Percentiles rank a stretch among this genome's conserved stretches.
Evolutionary conservation across 2,797 vertebrate genomes (phyloP).

Genomic region (Neoniphon sammara): DNA sequence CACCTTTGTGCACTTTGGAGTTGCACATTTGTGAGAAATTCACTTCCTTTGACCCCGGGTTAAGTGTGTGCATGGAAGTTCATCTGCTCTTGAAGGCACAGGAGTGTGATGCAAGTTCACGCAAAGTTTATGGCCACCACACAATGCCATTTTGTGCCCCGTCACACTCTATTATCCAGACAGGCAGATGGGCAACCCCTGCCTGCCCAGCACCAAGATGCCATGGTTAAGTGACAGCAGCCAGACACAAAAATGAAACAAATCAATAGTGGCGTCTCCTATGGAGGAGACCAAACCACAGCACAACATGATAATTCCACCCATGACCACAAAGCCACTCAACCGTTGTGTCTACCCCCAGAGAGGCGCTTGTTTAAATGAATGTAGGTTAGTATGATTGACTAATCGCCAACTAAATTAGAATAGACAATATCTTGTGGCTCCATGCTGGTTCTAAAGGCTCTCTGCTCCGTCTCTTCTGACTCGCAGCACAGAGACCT

Average conservation of each 20-base stretch:
- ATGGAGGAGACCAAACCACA: conserved; percentile 65
- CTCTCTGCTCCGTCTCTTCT: conserved; percentile 30
- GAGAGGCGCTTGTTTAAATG: conserved; percentile 66
- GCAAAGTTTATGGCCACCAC: conserved; percentile 68
- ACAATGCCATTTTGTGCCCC: conserved; percentile 31
- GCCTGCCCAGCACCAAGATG: conserved; percentile 53
- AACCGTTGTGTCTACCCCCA: conserved; percentile 66
- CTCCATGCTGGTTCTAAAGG: conserved; percentile 48
- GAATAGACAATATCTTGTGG: conserved; percentile 73
- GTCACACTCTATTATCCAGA: conserved; percentile 50
- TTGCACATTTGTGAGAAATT: conserved; percentile 46
- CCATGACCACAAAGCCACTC: conserved; percentile 72
- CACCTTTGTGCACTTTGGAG: conserved; percentile 39
- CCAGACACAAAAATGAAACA: conserved; percentile 68
- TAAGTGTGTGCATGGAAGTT: conserved; percentile 47
- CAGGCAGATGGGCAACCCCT: conserved; percentile 66
- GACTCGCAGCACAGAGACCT: conserved; percentile 45
- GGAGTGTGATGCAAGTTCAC: conserved; percentile 65
- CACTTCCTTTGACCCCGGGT: conserved; percentile 60
- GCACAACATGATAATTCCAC: conserved; percentile 70
- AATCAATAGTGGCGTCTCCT: conserved; percentile 75
- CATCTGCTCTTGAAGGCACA: conserved; percentile 27
- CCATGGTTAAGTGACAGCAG: conserved; percentile 70
- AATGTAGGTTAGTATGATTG: conserved; percentile 70
- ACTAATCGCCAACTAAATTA: conserved; percentile 74